A percentile compares a stretch with the other conserved stretches of the same genome.
These are phyloP conservation scores for Protobothrops mucrosquamatus DNA, from an alignment of 2,113 vertebrate species.

Conservation along the genomic window DNA sequence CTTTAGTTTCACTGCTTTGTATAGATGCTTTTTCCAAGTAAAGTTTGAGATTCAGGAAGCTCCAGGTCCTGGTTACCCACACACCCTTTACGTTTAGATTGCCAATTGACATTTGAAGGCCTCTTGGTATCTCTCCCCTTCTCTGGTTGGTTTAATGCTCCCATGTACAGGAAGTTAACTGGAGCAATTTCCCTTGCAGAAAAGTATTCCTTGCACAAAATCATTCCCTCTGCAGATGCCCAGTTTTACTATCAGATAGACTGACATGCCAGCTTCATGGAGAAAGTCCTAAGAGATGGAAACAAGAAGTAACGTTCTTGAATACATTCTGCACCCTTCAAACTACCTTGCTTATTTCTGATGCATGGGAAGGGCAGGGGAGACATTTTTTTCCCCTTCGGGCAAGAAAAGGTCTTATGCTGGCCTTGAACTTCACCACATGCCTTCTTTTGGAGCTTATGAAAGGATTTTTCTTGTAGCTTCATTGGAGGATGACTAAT, in stretches of 20 bases:
- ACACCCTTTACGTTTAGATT: background rate
- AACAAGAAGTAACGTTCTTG: background rate
- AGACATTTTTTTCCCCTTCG: background rate
- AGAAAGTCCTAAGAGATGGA: background rate
- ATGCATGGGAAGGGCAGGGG: background rate
- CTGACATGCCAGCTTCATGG: background rate
- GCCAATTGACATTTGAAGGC: background rate
- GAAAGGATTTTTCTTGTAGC: slow-evolving; percentile 36
- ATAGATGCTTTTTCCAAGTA: background rate
- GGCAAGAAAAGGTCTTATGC: background rate
- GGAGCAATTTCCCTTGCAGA: background rate
- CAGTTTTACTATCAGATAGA: slow-evolving; percentile 6
- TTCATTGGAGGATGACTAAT: slow-evolving; percentile 60
- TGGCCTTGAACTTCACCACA: slow-evolving; percentile 2
- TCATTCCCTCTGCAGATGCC: slow-evolving; percentile 32
- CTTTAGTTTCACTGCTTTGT: background rate
- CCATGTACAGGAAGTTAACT: background rate
- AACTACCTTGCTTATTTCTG: background rate
- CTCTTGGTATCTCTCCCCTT: background rate
- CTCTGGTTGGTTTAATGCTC: background rate
- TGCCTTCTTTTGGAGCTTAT: slow-evolving; percentile 49
- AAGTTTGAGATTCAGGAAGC: background rate
- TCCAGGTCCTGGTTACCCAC: background rate
- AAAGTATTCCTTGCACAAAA: background rate
- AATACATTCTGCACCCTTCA: background rate